A percentile compares a stretch with the other conserved stretches of the same genome.
These are phyloP conservation scores for Meda fulgida DNA, from an alignment of 2,797 vertebrate genomes.

Conservation along the genomic window DNA sequence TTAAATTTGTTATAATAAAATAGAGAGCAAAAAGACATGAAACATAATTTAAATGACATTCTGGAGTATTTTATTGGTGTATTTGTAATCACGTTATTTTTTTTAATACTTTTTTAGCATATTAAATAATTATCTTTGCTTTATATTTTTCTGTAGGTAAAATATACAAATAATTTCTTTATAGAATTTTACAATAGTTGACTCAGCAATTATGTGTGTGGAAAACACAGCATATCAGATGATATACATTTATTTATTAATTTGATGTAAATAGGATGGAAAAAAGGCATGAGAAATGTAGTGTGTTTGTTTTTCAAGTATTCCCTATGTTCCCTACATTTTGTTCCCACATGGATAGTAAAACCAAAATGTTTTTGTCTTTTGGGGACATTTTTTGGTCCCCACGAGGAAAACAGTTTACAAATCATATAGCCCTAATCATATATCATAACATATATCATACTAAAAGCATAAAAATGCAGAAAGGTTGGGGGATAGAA, in stretches of 20 bases:
- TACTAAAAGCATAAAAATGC: background rate
- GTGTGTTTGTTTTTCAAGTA: background rate
- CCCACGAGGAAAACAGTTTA: background rate
- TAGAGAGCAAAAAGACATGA: background rate
- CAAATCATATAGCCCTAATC: background rate
- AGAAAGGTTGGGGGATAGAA: background rate
- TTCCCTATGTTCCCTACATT: background rate
- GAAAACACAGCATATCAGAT: background rate
- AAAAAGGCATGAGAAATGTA: background rate
- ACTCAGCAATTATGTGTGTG: background rate
- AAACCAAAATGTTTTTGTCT: background rate
- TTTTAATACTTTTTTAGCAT: background rate
- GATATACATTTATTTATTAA: background rate
- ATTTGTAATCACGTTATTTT: background rate
- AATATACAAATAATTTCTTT: background rate
- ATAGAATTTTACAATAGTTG: background rate
- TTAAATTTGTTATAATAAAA: background rate
- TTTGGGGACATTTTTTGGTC: background rate
- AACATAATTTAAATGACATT: background rate
- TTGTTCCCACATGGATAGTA: background rate
- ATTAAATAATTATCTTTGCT: background rate
- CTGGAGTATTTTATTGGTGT: background rate
- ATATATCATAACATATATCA: background rate
- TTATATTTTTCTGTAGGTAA: background rate
- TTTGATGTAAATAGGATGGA: background rate